Base-by-base conservation (phyloP, 2,797 vertebrate species). In the Chelon labrosus region DNA sequence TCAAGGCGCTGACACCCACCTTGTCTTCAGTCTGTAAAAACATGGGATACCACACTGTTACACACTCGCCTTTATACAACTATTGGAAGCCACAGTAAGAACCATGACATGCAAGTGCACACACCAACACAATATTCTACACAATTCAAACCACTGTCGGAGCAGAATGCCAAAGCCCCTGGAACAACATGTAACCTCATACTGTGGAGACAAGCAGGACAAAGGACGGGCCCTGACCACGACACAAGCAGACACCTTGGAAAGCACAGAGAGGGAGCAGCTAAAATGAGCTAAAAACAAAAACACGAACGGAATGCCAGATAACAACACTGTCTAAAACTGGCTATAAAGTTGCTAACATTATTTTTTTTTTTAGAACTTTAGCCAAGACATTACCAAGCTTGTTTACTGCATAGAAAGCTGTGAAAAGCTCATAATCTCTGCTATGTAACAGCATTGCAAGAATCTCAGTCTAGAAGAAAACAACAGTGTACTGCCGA, bases 1-100 rank as follows among this genome's bases (percentile, higher is more conserved):
- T 92, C 89, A 90, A 86, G 89, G 85, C 82, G 91, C 70, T 84
- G 90, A 90, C 87, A 95, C 95, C 94, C 92, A 96, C 95, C 94
- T 95, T 94, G 92, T 87, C 94, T 93, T 96, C 90, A 83, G 92
- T 94, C 95, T 96, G 95, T 63, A 90, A 94, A 95, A 94, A 96
- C 94, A 96, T 76, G 93, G 92, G 92, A 95, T 81, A 95, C 85
- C 84, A 93, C 85, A 93, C 57, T 14, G 85, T 95, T 95, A 95
- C 90, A 91, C 68, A 88, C 79, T 78, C 19, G 73, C 75, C 62
- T 85, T 68, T 14, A 56, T 10, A 70, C 64, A 54, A 41, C 87
- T 75, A 60, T 9, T 67, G 27, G 51, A 39, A 74, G 73, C 73
- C 68, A 85, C 53, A 86, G 71, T 61, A 68, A 77, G 71, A 80